Evolutionary conservation across 2,113 vertebrate species (phyloP).

Genomic region (Clarias batrachus): DNA sequence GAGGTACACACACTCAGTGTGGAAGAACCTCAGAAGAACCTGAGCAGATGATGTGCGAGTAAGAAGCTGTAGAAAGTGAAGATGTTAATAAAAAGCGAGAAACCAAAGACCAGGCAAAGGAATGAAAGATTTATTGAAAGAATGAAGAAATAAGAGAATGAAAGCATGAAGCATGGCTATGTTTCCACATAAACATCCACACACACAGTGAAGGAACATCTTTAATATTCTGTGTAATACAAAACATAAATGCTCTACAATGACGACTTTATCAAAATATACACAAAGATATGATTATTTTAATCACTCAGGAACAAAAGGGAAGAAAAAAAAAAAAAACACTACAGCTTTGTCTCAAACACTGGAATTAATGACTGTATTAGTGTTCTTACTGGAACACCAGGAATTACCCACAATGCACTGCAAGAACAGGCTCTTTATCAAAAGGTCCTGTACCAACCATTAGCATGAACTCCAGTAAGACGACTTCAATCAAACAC

Average conservation of each 20-base stretch:
- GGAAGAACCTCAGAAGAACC: not conserved
- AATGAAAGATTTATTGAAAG: conserved; percentile 78
- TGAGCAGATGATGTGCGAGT: not conserved
- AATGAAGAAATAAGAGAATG: conserved; percentile 68
- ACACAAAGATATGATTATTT: conserved; percentile 45
- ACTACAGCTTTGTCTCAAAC: not conserved
- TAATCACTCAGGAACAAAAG: not conserved
- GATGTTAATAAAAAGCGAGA: conserved; percentile 60
- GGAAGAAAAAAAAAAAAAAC: not conserved
- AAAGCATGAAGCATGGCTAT: conserved; percentile 53
- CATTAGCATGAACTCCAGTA: not conserved
- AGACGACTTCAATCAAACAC: not conserved
- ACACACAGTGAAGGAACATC: conserved; percentile 67
- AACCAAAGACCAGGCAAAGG: conserved; percentile 70
- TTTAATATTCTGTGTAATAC: conserved; percentile 75
- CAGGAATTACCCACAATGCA: not conserved
- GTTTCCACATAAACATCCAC: conserved; percentile 51
- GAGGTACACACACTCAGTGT: too few species aligned
- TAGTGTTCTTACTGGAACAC: not conserved
- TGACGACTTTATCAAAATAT: conserved; percentile 59
- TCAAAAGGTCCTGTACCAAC: not conserved
- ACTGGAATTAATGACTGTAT: not conserved
- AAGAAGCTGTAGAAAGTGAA: conserved; percentile 58
- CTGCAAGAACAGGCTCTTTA: too few species aligned
- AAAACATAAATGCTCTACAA: conserved; percentile 64